Evolutionary conservation across 2,113 vertebrate species (phyloP), one percentile per base, ranked within the genome.

Genomic region (Tupaia chinensis): DNA sequence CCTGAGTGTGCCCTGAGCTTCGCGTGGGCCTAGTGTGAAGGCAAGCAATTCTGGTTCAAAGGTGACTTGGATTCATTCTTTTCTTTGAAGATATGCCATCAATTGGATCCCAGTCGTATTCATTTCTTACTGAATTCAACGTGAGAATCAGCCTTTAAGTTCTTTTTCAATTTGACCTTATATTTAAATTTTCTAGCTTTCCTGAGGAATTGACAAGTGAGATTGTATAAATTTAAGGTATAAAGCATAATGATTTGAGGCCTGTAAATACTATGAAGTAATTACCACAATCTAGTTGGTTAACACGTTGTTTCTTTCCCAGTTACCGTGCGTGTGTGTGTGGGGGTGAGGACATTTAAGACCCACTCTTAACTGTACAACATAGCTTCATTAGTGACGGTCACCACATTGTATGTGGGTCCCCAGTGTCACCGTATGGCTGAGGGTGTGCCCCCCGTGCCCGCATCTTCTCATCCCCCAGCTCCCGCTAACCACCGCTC

Each of bases 291-390:
- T 32, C 11, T 29, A 29, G 22, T 54, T 5, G 25, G 32, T 63
- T 22, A 73, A 34, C 7, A 4, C 22, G 29, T 7, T 10, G 6
- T 32, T 32, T 10, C 60, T 20, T 14, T 25, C 1, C 1, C 0
- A 16, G 25, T 14, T 29, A 68, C 53, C 7, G 5, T 58, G 19
- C 11, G 27, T 68, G 20, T 9, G 29, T 16, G 25, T 61, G 20
- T 22, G 17, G 23, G 20, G 34, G 2, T 0, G 5, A 16, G 11
- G 25, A 58, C 20, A 19, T 10, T 20, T 8, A 9, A 6, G 10
- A 53, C 7, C 23, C 2, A 0, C n/a, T 80, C 4, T n/a, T 25
- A 13, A 7, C 3, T 14, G 3, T 6, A 7, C 15, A 13, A 27
- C 22, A 20, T 3, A 5, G 19, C 12, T 6, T 13, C 27, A 20